These are phyloP conservation scores for Brachypodius melanocephalos DNA, from an alignment of 2,113 vertebrate species.

Conservation along the genomic window DNA sequence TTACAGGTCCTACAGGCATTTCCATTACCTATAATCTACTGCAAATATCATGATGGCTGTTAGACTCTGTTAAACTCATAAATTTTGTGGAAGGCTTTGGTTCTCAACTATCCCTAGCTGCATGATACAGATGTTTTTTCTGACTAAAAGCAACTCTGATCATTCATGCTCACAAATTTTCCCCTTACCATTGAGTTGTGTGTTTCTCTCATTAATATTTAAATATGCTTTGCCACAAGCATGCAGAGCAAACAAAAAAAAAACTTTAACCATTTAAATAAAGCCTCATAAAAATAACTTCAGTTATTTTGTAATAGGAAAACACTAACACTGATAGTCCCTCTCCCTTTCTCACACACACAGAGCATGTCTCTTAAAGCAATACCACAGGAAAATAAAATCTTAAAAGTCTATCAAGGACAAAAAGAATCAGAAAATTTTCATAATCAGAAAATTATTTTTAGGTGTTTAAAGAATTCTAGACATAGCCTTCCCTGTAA, in stretches of 20 bases:
- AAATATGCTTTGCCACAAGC: constrained; percentile 48
- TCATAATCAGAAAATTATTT: not conserved
- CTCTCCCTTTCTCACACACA: not conserved
- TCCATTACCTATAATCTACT: not conserved
- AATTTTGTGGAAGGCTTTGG: constrained; percentile 41
- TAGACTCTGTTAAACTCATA: not conserved
- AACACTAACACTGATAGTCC: not conserved
- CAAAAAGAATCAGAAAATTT: not conserved
- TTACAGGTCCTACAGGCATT: not conserved
- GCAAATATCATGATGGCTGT: constrained; percentile 34
- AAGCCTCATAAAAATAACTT: constrained; percentile 21
- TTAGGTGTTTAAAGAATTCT: not conserved
- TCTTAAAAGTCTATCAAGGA: not conserved
- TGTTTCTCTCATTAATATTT: constrained; percentile 63
- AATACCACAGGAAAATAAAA: not conserved
- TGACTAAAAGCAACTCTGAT: constrained; percentile 60
- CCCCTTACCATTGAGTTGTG: not conserved
- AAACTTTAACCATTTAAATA: constrained; percentile 11
- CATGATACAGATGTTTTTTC: not conserved
- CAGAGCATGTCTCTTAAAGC: not conserved
- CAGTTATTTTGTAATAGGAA: not conserved
- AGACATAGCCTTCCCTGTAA: not conserved
- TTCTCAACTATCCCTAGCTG: constrained; percentile 40
- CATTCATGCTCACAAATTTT: constrained; percentile 27
- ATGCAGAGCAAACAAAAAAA: constrained; percentile 14